phyloP scores from a whole-genome alignment of 1,140 invertebrate genomes.

The Saccostrea glomerata region DNA sequence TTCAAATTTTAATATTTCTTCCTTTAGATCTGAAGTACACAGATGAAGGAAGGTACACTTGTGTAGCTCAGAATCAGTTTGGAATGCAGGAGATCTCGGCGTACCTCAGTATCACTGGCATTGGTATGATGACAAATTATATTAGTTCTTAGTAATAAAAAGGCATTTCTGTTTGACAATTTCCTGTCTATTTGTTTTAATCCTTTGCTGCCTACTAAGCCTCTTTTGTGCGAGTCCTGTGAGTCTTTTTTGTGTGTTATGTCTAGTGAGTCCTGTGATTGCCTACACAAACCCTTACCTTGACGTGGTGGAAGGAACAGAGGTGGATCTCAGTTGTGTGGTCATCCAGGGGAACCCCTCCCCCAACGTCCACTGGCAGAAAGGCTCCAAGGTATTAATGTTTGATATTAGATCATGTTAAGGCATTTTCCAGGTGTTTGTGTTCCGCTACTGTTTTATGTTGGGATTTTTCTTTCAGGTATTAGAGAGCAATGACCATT shows the following conservation, averaged over 20 bases:
- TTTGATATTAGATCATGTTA: no score
- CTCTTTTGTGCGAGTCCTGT: neutral
- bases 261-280: conserved; percentile 76
- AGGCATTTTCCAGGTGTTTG: no score
- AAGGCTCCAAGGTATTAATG: neutral
- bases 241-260: conserved; percentile 28
- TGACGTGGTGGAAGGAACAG: conserved; percentile 69
- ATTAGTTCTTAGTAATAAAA: neutral
- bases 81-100: conserved; percentile 75
- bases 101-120: conserved; percentile 79
- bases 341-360: conserved; percentile 79
- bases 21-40: conserved; percentile 68
- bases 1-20: neutral
- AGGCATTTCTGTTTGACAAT: neutral
- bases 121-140: conserved; percentile 70
- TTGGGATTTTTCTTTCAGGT: conserved; percentile 51
- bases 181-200: neutral
- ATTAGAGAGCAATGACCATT: conserved; percentile 55
- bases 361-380: conserved; percentile 78
- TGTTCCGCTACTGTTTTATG: no score
- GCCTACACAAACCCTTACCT: conserved; percentile 74
- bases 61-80: conserved; percentile 79
- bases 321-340: conserved; percentile 77
- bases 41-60: conserved; percentile 79
- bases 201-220: neutral